A percentile compares a stretch with the other conserved stretches of the same genome.
Conservation (phyloP, 2,113 vertebrate genomes). For the Petroica traversi region DNA sequence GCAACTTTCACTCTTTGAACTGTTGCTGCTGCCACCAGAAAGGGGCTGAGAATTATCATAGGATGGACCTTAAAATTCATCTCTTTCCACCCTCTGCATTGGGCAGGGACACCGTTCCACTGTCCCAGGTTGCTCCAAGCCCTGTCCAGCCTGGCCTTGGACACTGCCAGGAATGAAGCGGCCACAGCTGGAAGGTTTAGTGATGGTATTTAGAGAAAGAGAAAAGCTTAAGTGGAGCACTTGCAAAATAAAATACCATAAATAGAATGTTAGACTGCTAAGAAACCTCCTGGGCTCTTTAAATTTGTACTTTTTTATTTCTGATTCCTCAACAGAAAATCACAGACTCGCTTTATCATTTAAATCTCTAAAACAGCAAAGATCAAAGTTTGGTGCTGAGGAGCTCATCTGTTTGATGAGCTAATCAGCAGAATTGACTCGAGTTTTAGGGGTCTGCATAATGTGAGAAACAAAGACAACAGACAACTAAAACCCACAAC, state of each 20-base stretch:
- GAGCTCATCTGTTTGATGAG: neutral
- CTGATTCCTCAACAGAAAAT: slow-evolving; percentile 12
- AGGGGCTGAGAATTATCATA: neutral
- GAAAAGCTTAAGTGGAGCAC: neutral
- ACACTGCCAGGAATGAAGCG: neutral
- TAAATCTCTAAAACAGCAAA: neutral
- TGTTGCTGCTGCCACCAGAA: neutral
- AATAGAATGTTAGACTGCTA: neutral
- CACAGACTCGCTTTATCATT: neutral
- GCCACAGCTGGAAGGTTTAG: neutral
- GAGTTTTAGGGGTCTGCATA: neutral
- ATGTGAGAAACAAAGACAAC: neutral
- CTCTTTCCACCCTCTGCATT: neutral
- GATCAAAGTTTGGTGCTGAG: neutral
- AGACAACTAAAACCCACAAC: neutral
- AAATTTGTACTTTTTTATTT: neutral
- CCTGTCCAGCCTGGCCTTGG: rapidly evolving
- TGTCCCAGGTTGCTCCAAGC: rapidly evolving
- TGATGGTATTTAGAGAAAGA: neutral
- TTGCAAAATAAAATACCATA: neutral
- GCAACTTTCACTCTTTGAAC: neutral
- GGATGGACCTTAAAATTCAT: neutral
- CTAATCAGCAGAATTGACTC: neutral
- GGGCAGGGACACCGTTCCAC: neutral
- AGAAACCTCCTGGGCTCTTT: neutral